Evolutionary conservation across 2,797 vertebrate species (phyloP).

Genomic region (Gymnodraco acuticeps): DNA sequence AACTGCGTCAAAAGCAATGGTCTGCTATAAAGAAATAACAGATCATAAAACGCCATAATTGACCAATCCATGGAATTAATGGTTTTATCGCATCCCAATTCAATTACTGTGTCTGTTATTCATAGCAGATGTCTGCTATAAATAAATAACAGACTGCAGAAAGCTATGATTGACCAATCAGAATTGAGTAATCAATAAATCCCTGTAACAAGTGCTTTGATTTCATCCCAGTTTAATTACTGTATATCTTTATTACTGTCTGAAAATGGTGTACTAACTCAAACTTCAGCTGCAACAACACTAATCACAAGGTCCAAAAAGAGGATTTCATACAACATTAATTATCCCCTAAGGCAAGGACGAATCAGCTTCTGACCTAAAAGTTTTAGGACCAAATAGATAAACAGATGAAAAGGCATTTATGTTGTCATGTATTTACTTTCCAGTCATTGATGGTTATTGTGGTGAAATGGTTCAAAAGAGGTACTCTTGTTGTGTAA

Average conservation of each 20-base stretch:
- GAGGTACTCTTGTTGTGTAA: background rate
- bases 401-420: background rate
- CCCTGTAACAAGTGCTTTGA: background rate
- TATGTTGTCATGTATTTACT: background rate
- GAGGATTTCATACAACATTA: background rate
- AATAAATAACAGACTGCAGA: no score
- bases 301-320: background rate
- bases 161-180: no score
- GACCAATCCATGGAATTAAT: no score
- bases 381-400: background rate
- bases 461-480: conserved; percentile 2
- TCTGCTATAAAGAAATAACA: no score
- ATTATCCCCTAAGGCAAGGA: no score
- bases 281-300: background rate
- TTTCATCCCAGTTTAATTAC: background rate
- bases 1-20: no score
- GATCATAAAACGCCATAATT: no score
- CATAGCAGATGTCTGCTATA: no score
- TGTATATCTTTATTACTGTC: background rate
- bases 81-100: no score
- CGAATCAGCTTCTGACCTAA: background rate
- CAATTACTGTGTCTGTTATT: no score
- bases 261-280: no score
- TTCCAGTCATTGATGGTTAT: background rate
- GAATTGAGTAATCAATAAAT: no score